Evolutionary conservation across 2,888 invertebrate genomes (phyloP), one percentile per base, ranked within the genome.

Genomic region (Cheilosia impressa): DNA sequence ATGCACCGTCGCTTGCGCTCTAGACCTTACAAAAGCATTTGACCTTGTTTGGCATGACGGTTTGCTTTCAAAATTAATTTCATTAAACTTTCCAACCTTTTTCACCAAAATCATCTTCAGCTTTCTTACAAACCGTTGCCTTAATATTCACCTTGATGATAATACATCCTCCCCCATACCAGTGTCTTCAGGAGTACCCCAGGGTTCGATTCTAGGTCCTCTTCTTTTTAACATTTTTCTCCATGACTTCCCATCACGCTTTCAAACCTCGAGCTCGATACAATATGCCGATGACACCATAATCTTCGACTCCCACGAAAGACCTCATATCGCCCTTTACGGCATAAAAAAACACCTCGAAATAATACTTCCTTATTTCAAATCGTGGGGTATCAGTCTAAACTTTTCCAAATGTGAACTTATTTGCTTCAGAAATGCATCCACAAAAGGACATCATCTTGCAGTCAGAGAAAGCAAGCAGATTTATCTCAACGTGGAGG

Each of bases 161-260:
- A n/a, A 31, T 6, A 7, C 15, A 10, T 27, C 52, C 24, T 15
- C 24, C 4, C 0, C 52, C 10, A 24, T 52, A 4, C 24, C 52
- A 52, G 52, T 24, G 6, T 22, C 10, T 15, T 52, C 52, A 27
- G 52, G 52, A 52, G 52, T 27, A 4, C 52, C 27, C n/a, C 52
- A 52, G 24, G 52, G 24, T 4, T 52, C 52, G 1, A 53, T 24
- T 1, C 53, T 27, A 27, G 53, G 53, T 4, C 53, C 22, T 10
- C 50, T 69, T n/a, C 55, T 69, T 10, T 57, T 57, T 5, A 57
- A 69, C 4, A 13, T 69, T 2, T 47, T 57, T 7, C 34, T 58
- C 1, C 31, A 38, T 6, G n/a, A 71, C 19, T 50, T 71, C 1
- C 50, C 50, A 13, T 24, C 22, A 4, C 34, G 24, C 7, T 5